Base-by-base conservation (phyloP, 2,797 vertebrate genomes). In the Spinus olivaceus region DNA sequence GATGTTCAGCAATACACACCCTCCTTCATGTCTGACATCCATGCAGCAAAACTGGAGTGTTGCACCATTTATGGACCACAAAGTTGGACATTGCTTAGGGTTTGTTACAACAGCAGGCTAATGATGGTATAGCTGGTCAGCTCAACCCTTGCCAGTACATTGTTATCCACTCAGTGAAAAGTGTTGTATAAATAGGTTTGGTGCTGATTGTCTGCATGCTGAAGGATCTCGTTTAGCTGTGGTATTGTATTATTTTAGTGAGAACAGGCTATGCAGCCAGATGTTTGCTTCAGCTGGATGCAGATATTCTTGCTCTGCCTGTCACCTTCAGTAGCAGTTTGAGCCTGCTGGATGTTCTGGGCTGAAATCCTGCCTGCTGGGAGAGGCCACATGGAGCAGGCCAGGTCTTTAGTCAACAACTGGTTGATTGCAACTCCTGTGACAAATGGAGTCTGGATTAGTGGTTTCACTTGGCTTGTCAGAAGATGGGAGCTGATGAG, bases 401-500 rank as follows among this genome's bases (percentile, higher is more conserved):
- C 53, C 0, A 1, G 4, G 2, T 78, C 27, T 89, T 92, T 53
- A 78, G 79, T 78, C 94, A 86, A 67, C 92, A 91, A 76, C 82
- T 73, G 81, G 72, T 72, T 79, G 63, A 72, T 79, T 78, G 56
- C 92, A 86, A 39, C 82, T 76, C 63, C 56, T 53, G 63, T 70
- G 79, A 81, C 89, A 92, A 72, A 92, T n/a, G 63, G 85, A 93
- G 49, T 67, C 80, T 0, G 7, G 94, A 92, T 93, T 96, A 95
- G 92, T 23, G 9, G 88, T 94, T 92, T 95, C 70, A n/a, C 80
- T 94, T 92, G 87, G 72, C 95, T 94, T 95, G 88, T 86, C 44
- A 56, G 80, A 86, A 88, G 87, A 74, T 46, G 91, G 77, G 81
- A 95, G 82, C 79, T 88, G 91, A 86, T 91, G 92, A 95, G 73